A percentile compares a stretch with the other conserved stretches of the same genome.
Conservation (phyloP, 2,888 invertebrate genomes). For the Elaeidobius kamerunicus region DNA sequence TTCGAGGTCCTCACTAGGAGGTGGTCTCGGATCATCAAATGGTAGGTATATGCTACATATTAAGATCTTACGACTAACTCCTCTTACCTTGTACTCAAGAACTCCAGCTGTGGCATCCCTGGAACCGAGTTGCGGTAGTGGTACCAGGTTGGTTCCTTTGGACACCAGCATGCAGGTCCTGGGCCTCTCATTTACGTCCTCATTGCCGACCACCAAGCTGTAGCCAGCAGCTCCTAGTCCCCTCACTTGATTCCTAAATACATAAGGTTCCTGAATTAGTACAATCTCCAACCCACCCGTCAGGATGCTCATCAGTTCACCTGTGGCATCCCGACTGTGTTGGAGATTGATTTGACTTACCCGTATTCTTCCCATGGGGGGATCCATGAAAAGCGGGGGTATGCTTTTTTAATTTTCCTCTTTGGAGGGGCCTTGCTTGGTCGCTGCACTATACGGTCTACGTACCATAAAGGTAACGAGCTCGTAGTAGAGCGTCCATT, state of each 20-base stretch:
- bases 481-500: no score
- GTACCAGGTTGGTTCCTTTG: background rate
- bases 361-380: background rate
- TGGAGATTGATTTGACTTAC: background rate
- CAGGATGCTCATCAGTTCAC: background rate
- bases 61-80: no score
- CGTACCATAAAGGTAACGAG: background rate
- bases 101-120: background rate
- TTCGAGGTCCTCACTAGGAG: background rate
- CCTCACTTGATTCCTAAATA: no score
- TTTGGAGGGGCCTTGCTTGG: background rate
- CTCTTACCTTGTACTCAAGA: no score
- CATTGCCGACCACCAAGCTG: background rate
- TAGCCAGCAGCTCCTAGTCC: background rate
- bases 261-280: background rate
- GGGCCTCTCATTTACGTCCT: background rate
- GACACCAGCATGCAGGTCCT: background rate
- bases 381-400: background rate
- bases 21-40: background rate
- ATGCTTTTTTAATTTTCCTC: background rate
- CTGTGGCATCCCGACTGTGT: background rate
- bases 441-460: background rate
- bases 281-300: background rate
- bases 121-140: background rate
- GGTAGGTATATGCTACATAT: background rate